Evolutionary conservation across 2,113 vertebrate species (phyloP), one percentile per base, ranked within the genome.

Genomic region (Empidonax alnorum): DNA sequence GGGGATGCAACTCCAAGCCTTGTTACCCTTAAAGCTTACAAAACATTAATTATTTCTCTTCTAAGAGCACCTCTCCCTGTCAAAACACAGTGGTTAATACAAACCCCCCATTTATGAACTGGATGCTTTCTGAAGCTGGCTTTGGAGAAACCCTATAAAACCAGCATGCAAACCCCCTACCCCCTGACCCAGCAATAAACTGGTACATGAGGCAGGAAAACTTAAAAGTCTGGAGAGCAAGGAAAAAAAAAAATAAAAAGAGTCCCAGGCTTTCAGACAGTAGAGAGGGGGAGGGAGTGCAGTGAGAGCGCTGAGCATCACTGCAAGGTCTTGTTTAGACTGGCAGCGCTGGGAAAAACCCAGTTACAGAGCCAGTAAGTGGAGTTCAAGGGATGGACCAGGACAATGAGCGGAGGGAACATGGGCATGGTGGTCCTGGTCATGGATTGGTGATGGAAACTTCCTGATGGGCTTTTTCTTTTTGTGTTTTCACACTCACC

Each of bases 161-260:
- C 85, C 93, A 95, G 95, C 9, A 14, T 53, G 87, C 87, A 95
- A 84, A 74, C 46, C 55, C 55, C 58, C 91, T 80, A 87, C 81
- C 84, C 88, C 94, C 68, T 94, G 94, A 56, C 92, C 94, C 93
- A 87, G 81, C 85, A 76, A 88, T 96, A 95, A 94, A 96, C 72
- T 23, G 42, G 68, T 73, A 90, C 5, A n/a, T 22, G 90, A 96
- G 93, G 84, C 94, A 95, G 91, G 89, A 90, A 94, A 96, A 95
- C 81, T 67, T 94, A 15, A 86, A 86, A 93, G 91, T 65, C 84
- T 83, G 41, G 84, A 76, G 53, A 91, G 49, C 28, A 52, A 74
- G n/a, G 16, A 0, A 6, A 5, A 49, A 35, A 35, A 35, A 61
- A 49, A 68, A 27, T 42, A 49, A 62, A 89, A 84, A 69, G 42